Evolutionary conservation across 2,113 vertebrate species (phyloP).

Genomic region (Alosa alosa): DNA sequence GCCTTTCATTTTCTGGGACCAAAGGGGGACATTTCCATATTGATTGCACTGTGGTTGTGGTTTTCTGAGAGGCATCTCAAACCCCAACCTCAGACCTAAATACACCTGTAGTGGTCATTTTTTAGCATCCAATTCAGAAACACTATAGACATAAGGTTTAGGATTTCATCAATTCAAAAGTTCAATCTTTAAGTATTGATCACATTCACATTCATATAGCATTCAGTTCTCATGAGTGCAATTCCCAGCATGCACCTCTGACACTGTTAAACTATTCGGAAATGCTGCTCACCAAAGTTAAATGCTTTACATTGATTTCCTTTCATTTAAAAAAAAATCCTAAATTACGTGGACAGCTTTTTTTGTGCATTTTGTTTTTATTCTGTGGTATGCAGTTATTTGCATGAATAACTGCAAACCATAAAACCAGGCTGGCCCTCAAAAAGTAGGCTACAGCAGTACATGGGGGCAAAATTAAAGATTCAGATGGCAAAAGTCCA

Average conservation of each 20-base stretch:
- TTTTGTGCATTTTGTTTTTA: background rate
- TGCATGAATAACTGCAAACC: background rate
- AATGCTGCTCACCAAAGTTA: background rate
- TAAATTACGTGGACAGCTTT: background rate
- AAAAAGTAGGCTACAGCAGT: background rate
- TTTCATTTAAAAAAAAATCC: background rate
- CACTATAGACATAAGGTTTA: background rate
- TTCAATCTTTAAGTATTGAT: background rate
- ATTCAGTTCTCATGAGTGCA: background rate
- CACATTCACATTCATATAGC: background rate
- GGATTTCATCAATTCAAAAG: constrained; percentile 14
- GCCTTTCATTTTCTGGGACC: constrained; percentile 50
- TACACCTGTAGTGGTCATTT: background rate
- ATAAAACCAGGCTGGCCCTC: background rate
- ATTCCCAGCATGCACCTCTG: background rate
- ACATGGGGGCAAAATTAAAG: background rate
- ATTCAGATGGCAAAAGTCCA: background rate
- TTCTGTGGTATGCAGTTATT: background rate
- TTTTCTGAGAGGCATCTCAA: constrained; percentile 28
- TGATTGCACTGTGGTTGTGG: constrained; percentile 44
- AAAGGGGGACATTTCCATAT: constrained; percentile 48
- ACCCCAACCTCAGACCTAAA: background rate
- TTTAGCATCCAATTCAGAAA: background rate
- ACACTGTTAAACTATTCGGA: background rate
- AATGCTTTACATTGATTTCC: background rate